Evolutionary conservation across 2,113 vertebrate genomes (phyloP).

Genomic region (Rhipidura dahli): DNA sequence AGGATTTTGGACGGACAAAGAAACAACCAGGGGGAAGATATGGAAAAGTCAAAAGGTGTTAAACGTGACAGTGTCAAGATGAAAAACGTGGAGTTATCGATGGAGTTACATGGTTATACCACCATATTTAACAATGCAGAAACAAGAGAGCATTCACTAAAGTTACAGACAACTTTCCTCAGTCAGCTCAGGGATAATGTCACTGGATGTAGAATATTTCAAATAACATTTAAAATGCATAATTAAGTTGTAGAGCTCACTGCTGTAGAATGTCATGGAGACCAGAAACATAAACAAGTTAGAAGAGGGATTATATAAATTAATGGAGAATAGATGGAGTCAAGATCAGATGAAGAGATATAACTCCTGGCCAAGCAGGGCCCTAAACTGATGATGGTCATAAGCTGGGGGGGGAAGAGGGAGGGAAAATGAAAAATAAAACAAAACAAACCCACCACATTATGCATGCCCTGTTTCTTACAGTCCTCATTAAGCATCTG

Average conservation of each 20-base stretch:
- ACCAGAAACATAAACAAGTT: conserved; percentile 34
- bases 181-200: background rate
- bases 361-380: background rate
- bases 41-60: background rate
- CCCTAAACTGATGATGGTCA: background rate
- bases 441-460: background rate
- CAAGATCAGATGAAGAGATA: background rate
- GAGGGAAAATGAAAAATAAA: background rate
- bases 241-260: background rate
- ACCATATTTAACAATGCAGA: background rate
- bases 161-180: background rate
- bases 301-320: conserved; percentile 8
- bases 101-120: background rate
- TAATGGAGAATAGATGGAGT: background rate
- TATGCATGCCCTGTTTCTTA: conserved; percentile 5
- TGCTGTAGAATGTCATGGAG: background rate
- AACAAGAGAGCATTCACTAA: background rate
- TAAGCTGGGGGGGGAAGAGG: background rate
- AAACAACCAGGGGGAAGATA: background rate
- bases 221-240: background rate
- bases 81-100: background rate
- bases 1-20: background rate
- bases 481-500: background rate
- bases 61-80: background rate
- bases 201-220: background rate